Base-by-base conservation (phyloP, 2,113 vertebrate genomes). In the Heterochromis multidens region DNA sequence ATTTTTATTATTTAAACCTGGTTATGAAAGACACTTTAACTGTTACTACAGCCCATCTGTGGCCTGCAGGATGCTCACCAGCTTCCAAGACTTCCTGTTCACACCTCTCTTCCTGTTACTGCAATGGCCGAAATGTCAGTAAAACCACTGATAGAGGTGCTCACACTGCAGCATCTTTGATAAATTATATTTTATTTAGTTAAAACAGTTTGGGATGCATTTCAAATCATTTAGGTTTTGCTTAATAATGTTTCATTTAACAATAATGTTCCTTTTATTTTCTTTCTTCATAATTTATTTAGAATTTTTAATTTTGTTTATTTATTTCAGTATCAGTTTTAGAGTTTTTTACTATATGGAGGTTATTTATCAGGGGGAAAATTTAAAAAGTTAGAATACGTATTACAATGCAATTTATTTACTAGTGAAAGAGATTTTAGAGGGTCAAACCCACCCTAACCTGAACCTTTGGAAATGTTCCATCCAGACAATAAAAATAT, bases 11-110 rank as follows among this genome's bases (percentile, higher is more conserved):
- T 12, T 17, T 74, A 31, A 74, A 52, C 25, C 43, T 3, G 19
- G 25, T 52, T 52, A 74, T 52, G 43, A 29, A 43, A 74, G 43
- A 74, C 31, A 2, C 25, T 49, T 72, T 52, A 74, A 52, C 67
- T 74, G 67, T 74, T 74, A 31, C 46, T 52, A 52, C 43, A 74
- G 67, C 67, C 67, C 67, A 74, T 74, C 67, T 52, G 67, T 52
- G 43, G 43, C 43, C 67, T 74, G 67, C 67, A 74, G 67, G 67
- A 74, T 74, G 43, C 67, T 74, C 25, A 31, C 43, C 67, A 52
- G 25, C 67, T 52, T 21, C 17, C 0, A 52, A 52, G 43, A 17
- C 67, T 74, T 74, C 67, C 67, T 74, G 67, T 74, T 74, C 52
- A 74, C 67, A 52, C 17, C 10, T 17, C 17, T 74, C 67, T 52